These are phyloP conservation scores for Aradophagus sp. DNA, from an alignment of 1,140 invertebrate genomes.

Conservation along the genomic window DNA sequence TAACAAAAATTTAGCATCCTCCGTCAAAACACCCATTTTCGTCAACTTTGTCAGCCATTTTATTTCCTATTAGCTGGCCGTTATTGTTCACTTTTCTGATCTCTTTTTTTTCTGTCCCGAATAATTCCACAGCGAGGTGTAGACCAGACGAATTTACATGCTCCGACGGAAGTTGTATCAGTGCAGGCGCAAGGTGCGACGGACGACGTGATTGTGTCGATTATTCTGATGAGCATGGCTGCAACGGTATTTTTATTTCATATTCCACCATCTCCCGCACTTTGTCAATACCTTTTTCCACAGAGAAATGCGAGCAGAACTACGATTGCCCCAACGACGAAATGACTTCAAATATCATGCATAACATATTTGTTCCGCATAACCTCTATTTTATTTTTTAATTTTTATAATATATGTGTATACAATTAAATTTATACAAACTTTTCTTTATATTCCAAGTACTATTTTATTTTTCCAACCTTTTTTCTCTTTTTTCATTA, in stretches of 20 bases:
- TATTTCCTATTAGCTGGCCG: constrained; percentile 1
- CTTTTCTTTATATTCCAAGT: no score
- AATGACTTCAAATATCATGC: neutral
- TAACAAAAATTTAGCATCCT: no score
- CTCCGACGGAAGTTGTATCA: constrained; percentile 81
- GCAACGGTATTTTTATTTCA: constrained; percentile 75
- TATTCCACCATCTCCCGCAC: no score
- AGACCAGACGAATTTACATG: constrained; percentile 78
- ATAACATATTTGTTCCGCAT: no score
- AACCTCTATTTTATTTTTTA: no score
- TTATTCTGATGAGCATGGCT: constrained; percentile 83
- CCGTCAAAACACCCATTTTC: no score
- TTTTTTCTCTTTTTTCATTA: no score
- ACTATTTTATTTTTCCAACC: no score
- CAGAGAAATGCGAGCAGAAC: constrained; percentile 27
- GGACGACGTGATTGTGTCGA: constrained; percentile 77
- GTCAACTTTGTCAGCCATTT: constrained; percentile 1
- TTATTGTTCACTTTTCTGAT: constrained; percentile 15
- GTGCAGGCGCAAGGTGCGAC: constrained; percentile 78
- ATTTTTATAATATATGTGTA: no score
- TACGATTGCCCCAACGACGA: constrained; percentile 6
- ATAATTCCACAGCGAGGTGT: constrained; percentile 76
- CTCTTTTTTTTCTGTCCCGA: constrained; percentile 51
- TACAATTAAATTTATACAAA: no score
- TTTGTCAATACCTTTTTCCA: no score